Evolutionary conservation across 1,140 invertebrate species (phyloP).

Genomic region (Hyphantria cunea): DNA sequence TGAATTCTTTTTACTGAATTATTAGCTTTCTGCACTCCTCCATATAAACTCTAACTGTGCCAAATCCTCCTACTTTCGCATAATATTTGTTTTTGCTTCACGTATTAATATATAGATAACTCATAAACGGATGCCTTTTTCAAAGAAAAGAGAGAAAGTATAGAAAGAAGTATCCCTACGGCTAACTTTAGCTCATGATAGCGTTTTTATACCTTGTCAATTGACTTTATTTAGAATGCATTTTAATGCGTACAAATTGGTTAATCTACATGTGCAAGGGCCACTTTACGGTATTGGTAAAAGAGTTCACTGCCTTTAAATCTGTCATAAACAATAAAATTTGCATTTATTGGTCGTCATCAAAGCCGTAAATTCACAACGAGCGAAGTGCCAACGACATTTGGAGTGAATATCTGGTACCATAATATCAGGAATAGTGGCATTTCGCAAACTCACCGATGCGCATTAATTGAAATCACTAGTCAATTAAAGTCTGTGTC

Average conservation of each 20-base stretch:
- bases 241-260: conserved; percentile 43
- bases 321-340: conserved; percentile 80
- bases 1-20: no score
- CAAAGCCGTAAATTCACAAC: conserved; percentile 72
- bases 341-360: conserved; percentile 80
- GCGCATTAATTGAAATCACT: conserved; percentile 73
- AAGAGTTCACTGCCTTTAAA: conserved; percentile 79
- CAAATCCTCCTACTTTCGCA: no score
- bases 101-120: no score
- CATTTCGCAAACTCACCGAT: conserved; percentile 63
- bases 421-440: conserved; percentile 58
- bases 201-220: no score
- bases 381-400: conserved; percentile 74
- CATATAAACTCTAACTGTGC: no score
- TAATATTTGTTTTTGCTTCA: no score
- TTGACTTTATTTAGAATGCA: conserved; percentile 8
- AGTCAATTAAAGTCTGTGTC: conserved; percentile 67
- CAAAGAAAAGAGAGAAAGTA: no score
- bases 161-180: no score
- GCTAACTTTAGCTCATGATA: no score
- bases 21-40: no score
- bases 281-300: conserved; percentile 72
- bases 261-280: conserved; percentile 44
- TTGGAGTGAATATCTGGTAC: conserved; percentile 73
- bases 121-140: no score